Evolutionary conservation across 2,113 vertebrate genomes (phyloP).

Genomic region (Pan troglodytes): NHGRI_mPanTro3-v2.1_pri NC_072410.2:71862001-71862500

Average conservation of each 20-base stretch:
- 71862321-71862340: not conserved
- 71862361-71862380: constrained; percentile 35
- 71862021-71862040: not conserved
- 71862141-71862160: not conserved
- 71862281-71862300: not conserved
- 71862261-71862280: not conserved
- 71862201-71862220: not conserved
- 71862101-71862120: not conserved
- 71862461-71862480: constrained; percentile 61
- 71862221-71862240: not conserved
- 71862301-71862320: not conserved
- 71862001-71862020: not conserved
- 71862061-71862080: not conserved
- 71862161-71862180: not conserved
- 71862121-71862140: not conserved
- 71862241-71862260: not conserved
- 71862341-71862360: not conserved
- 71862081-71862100: not conserved
- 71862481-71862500: constrained; percentile 76
- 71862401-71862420: constrained; percentile 55
- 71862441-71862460: constrained; percentile 63
- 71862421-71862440: constrained; percentile 70
- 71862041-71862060: not conserved
- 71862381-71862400: constrained; percentile 42
- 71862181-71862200: not conserved